Conservation (phyloP, 2,888 invertebrate genomes). For the Macrophya annulata region DNA sequence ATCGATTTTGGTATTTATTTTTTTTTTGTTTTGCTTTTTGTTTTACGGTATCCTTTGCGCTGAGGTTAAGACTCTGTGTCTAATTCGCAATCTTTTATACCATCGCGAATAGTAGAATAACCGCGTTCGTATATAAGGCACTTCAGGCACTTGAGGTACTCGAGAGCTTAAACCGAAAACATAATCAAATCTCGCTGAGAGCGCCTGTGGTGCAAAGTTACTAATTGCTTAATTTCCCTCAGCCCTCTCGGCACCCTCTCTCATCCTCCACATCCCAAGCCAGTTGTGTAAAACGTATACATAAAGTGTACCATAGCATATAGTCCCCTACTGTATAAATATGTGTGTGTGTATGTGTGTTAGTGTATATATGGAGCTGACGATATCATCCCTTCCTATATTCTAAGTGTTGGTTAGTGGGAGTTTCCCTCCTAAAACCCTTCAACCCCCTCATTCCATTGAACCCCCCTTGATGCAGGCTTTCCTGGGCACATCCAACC, state of each 20-base stretch:
- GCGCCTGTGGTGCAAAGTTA: conserved; percentile 78
- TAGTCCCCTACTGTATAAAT: too few relatives aligned
- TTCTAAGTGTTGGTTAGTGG: not conserved
- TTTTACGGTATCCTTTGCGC: not conserved
- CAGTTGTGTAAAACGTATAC: conserved; percentile 22
- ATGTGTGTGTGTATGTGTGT: not conserved
- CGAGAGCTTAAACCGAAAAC: conserved; percentile 77
- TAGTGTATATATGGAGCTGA: not conserved
- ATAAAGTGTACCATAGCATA: not conserved
- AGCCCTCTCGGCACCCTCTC: conserved; percentile 64
- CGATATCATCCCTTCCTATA: not conserved
- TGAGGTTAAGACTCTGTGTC: not conserved
- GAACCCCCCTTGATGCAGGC: not conserved
- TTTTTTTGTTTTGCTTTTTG: not conserved
- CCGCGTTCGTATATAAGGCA: conserved; percentile 30
- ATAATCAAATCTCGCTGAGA: conserved; percentile 78
- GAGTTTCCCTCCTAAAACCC: not conserved
- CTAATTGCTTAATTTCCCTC: conserved; percentile 79
- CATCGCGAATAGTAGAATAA: conserved; percentile 14
- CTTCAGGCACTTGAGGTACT: conserved; percentile 53
- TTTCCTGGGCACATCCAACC: not conserved
- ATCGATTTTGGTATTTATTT: not conserved
- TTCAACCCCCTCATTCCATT: not conserved
- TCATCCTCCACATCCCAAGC: not conserved
- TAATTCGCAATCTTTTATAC: not conserved